Evolutionary conservation across 2,113 vertebrate species (phyloP).

Genomic region (Sus scrofa): T2T-Sscrofa CM000826.6:102173001-102173500

Average conservation of each 20-base stretch:
- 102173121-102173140: constrained; percentile 17
- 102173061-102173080: background rate
- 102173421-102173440: constrained; percentile 33
- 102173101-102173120: background rate
- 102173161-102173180: background rate
- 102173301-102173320: constrained; percentile 32
- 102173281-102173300: constrained; percentile 2
- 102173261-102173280: constrained; percentile 21
- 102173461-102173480: constrained; percentile 28
- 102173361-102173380: background rate
- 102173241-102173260: background rate
- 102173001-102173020: background rate
- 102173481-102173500: background rate
- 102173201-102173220: background rate
- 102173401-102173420: constrained; percentile 34
- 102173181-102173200: background rate
- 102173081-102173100: background rate
- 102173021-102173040: constrained; percentile 12
- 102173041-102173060: background rate
- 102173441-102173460: background rate
- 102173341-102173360: constrained; percentile 17
- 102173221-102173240: background rate
- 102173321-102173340: constrained; percentile 35
- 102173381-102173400: constrained; percentile 20
- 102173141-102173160: background rate